Evolutionary conservation across 2,113 vertebrate species (phyloP).

Genomic region (Cathartes aura): DNA sequence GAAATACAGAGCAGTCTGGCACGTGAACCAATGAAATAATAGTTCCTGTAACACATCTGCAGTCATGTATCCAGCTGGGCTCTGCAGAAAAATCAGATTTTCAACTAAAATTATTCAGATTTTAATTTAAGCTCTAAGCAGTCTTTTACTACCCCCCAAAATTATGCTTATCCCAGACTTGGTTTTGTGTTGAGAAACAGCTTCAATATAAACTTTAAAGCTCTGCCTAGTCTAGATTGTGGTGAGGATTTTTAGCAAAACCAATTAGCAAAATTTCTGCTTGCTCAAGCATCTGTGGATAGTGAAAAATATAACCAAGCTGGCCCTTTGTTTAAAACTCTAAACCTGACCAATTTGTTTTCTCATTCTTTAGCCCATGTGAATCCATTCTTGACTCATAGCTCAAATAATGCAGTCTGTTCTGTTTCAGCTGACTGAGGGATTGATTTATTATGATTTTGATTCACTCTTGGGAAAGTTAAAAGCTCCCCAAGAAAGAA

Average conservation of each 20-base stretch:
- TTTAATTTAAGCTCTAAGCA: conserved; percentile 31
- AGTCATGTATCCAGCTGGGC: not conserved
- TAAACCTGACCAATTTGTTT: conserved; percentile 12
- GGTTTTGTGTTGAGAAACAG: conserved; percentile 46
- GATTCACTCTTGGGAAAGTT: conserved; percentile 8
- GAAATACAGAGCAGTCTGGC: not conserved
- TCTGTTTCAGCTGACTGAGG: not conserved
- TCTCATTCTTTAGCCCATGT: not conserved
- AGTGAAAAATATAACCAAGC: conserved; percentile 39
- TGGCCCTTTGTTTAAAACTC: not conserved
- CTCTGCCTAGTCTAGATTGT: not conserved
- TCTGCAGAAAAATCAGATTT: conserved; percentile 20
- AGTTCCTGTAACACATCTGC: not conserved
- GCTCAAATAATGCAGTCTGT: not conserved
- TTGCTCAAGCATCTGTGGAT: conserved; percentile 24
- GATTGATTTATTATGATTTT: not conserved
- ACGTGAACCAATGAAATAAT: not conserved
- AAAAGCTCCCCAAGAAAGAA: not conserved
- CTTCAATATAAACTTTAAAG: not conserved
- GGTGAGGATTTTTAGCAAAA: conserved; percentile 22
- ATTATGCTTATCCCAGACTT: conserved; percentile 17
- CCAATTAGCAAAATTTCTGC: conserved; percentile 36
- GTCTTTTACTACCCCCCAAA: not conserved
- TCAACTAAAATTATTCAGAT: conserved; percentile 4
- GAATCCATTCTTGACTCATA: not conserved